These are phyloP conservation scores for Torymus tubicola DNA, from an alignment of 2,888 invertebrate species.

Conservation along the genomic window DNA sequence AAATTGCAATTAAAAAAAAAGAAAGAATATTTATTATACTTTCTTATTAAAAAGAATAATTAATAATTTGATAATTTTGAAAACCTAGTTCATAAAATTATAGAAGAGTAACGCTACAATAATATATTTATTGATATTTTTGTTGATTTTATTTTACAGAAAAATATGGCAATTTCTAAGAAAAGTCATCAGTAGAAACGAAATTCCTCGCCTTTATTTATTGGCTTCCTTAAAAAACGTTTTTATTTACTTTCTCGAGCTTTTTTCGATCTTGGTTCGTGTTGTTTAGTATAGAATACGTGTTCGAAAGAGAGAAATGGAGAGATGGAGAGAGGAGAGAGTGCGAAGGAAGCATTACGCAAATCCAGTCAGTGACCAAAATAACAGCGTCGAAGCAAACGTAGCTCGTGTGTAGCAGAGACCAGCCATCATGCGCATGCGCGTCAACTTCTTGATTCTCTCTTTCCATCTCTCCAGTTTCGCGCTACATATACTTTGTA, in stretches of 20 bases:
- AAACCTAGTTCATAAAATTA: no score
- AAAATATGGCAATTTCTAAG: no score
- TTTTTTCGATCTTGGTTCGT: background rate
- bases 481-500: background rate
- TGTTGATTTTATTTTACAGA: no score
- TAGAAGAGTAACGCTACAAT: no score
- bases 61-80: no score
- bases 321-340: no score
- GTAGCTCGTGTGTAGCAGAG: conserved; percentile 42
- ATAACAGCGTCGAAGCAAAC: conserved; percentile 65
- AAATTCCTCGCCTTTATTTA: conserved; percentile 6
- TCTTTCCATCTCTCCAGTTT: background rate
- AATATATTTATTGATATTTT: no score
- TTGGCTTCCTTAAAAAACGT: background rate
- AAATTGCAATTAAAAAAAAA: no score
- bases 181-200: background rate
- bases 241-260: conserved; percentile 14
- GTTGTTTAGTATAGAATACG: no score
- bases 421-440: conserved; percentile 39
- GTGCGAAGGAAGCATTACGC: conserved; percentile 66
- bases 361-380: conserved; percentile 74
- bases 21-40: no score
- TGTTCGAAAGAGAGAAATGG: no score
- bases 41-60: no score
- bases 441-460: conserved; percentile 44